Evolutionary conservation across 2,888 invertebrate species (phyloP).

Genomic region (Embidobia sp.): DNA sequence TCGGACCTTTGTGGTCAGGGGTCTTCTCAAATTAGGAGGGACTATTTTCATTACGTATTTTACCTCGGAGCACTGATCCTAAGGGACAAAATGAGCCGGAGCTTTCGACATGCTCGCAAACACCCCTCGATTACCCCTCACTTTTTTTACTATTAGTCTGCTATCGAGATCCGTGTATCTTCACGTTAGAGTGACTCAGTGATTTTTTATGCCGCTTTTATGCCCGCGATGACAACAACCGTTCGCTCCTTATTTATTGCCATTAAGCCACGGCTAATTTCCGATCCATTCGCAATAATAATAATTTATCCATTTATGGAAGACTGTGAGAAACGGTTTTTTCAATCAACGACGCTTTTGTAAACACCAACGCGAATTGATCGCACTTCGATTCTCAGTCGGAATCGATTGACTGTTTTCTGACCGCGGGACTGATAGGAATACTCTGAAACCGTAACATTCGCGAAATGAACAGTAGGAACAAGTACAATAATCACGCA

Average conservation of each 20-base stretch:
- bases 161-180: constrained; percentile 46
- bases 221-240: constrained; percentile 40
- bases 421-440: too few species aligned
- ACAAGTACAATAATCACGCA: too few species aligned
- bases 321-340: too few species aligned
- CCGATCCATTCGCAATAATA: constrained; percentile 15
- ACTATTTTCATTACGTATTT: constrained; percentile 76
- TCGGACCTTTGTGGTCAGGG: constrained; percentile 72
- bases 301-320: constrained; percentile 22
- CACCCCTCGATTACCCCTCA: constrained; percentile 49
- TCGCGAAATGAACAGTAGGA: too few species aligned
- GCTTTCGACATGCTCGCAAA: constrained; percentile 9
- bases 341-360: too few species aligned
- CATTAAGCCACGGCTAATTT: constrained; percentile 38
- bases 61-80: constrained; percentile 48
- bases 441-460: too few species aligned
- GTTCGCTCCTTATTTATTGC: constrained; percentile 34
- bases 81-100: constrained; percentile 40
- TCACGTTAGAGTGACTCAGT: constrained; percentile 39
- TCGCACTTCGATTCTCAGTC: too few species aligned
- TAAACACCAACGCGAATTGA: too few species aligned
- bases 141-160: constrained; percentile 42
- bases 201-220: constrained; percentile 50
- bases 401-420: too few species aligned
- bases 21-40: constrained; percentile 75